Evolutionary conservation across 2,888 invertebrate species (phyloP).

Genomic region (Mylabris sibirica): DNA sequence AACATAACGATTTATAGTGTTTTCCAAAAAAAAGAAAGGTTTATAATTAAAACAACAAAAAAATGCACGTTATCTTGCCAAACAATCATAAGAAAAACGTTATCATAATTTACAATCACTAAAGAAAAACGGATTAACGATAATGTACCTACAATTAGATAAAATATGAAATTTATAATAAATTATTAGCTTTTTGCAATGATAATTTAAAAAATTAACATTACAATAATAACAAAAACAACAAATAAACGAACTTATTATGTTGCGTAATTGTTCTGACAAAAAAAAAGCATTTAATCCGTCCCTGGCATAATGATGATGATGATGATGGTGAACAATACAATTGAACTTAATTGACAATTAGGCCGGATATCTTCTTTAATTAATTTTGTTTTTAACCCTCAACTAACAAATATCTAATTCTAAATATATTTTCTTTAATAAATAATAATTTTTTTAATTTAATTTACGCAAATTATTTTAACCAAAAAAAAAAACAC

Average conservation of each 20-base stretch:
- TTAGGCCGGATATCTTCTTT: not conserved
- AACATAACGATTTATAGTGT: not conserved
- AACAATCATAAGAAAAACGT: not conserved
- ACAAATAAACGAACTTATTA: not conserved
- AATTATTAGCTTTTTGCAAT: not conserved
- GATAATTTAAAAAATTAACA: constrained; percentile 2
- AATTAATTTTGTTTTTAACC: not conserved
- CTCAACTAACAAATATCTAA: not conserved
- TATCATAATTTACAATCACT: constrained; percentile 6
- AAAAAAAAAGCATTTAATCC: not conserved
- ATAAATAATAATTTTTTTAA: not conserved
- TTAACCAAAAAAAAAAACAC: not conserved
- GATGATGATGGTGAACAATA: not conserved
- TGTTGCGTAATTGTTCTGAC: not conserved
- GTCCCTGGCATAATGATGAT: too few relatives aligned
- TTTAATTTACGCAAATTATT: not conserved
- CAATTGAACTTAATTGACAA: not conserved
- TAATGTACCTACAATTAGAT: not conserved
- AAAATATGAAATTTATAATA: not conserved
- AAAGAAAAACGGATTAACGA: not conserved
- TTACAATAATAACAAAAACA: not conserved
- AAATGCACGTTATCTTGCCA: not conserved
- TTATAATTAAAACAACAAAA: not conserved
- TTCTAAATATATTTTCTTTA: not conserved
- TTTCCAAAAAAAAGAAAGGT: not conserved